These are phyloP conservation scores for Prionailurus bengalensis DNA, from an alignment of 2,113 vertebrate genomes.

Conservation along the genomic window DNA sequence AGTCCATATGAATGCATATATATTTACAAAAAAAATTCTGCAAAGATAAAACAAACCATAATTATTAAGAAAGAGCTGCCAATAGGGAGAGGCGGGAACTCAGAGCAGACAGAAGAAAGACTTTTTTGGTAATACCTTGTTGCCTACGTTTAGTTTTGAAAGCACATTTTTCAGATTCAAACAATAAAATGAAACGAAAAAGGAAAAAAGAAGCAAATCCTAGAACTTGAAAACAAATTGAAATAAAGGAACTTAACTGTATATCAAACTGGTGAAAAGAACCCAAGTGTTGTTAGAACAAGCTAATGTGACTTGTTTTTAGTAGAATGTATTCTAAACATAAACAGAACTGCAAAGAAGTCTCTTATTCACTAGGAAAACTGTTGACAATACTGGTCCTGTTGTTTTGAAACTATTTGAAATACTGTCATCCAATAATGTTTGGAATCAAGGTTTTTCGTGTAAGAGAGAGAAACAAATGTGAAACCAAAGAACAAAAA, in stretches of 20 bases:
- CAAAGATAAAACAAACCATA: background rate
- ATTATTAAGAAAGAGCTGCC: conserved; percentile 36
- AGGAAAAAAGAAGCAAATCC: background rate
- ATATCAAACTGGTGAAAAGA: background rate
- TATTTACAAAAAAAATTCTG: background rate
- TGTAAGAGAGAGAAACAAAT: background rate
- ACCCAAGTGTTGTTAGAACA: background rate
- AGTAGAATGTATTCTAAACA: background rate
- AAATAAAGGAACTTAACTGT: background rate
- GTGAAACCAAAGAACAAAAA: conserved; percentile 8
- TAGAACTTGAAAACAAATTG: background rate
- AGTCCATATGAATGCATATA: background rate
- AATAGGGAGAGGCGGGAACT: background rate
- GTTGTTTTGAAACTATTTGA: background rate
- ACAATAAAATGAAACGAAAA: conserved; percentile 53
- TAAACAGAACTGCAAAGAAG: background rate
- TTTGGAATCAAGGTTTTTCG: conserved; percentile 2
- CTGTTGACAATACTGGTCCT: background rate
- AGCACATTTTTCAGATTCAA: background rate
- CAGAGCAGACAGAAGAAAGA: background rate
- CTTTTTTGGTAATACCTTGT: background rate
- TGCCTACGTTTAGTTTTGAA: background rate
- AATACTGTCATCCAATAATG: background rate
- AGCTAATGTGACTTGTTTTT: background rate
- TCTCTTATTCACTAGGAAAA: background rate